Percentiles rank a stretch among this genome's conserved stretches.
Evolutionary conservation across 2,888 invertebrate genomes (phyloP).

Genomic region (Ethmia dodecea): DNA sequence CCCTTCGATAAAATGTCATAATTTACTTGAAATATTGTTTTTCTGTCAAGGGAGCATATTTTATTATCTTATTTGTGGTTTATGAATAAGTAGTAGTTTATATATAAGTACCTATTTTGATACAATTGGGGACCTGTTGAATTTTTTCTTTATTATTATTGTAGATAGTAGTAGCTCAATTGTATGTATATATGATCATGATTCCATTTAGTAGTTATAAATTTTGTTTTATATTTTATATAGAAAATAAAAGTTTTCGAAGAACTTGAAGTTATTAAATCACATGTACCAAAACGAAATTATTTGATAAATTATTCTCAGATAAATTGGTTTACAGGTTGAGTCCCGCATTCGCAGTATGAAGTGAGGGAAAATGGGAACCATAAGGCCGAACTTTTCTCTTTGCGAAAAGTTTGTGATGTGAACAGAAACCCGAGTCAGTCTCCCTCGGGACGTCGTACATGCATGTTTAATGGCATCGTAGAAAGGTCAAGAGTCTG

Average conservation of each 20-base stretch:
- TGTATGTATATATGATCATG: too few species aligned
- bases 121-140: conserved; percentile 42
- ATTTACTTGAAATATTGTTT: conserved; percentile 65
- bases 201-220: too few species aligned
- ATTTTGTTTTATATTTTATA: too few species aligned
- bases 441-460: conserved; percentile 53
- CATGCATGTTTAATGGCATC: conserved; percentile 73
- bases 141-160: too few species aligned
- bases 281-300: background rate
- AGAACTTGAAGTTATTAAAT: too few species aligned
- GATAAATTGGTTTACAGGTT: conserved; percentile 28
- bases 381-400: conserved; percentile 62
- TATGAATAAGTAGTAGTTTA: conserved; percentile 40
- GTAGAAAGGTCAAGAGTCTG: conserved; percentile 71
- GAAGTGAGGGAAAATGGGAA: conserved; percentile 55
- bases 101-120: conserved; percentile 26
- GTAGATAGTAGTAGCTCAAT: too few species aligned
- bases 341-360: conserved; percentile 40
- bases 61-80: conserved; percentile 49
- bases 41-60: conserved; percentile 45
- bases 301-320: conserved; percentile 16
- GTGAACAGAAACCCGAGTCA: conserved; percentile 56
- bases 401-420: conserved; percentile 65
- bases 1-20: conserved; percentile 68
- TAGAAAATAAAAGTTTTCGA: too few species aligned